Conservation (phyloP, 1,140 invertebrate species). For the Heliconius hewitsoni region DNA sequence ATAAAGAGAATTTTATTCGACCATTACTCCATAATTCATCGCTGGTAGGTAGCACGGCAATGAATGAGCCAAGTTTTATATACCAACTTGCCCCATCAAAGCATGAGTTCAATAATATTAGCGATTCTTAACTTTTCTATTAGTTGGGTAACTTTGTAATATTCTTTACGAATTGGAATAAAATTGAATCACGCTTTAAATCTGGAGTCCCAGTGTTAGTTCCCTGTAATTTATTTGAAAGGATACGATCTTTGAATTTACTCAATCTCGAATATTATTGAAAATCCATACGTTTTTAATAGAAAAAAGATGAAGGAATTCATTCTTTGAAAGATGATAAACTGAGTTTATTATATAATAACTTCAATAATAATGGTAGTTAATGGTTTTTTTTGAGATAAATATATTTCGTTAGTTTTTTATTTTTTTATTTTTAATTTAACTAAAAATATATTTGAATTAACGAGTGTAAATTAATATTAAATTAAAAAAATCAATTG, state of each 20-base stretch:
- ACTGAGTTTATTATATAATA: too few relatives aligned
- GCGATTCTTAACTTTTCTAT: conserved; percentile 31
- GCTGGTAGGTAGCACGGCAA: conserved; percentile 1
- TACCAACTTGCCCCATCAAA: conserved; percentile 29
- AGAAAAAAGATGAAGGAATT: background rate
- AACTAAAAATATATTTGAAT: too few relatives aligned
- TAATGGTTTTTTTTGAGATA: too few relatives aligned
- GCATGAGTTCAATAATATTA: conserved; percentile 29
- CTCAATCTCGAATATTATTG: background rate
- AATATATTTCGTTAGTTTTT: too few relatives aligned
- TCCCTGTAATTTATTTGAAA: conserved; percentile 11
- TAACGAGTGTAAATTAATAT: too few relatives aligned
- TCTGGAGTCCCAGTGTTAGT: conserved; percentile 18
- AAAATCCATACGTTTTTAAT: conserved; percentile 6
- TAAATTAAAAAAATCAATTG: too few relatives aligned
- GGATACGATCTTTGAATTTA: conserved; percentile 3
- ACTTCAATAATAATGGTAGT: too few relatives aligned
- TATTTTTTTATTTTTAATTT: too few relatives aligned
- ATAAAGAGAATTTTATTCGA: background rate
- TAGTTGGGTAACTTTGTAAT: conserved; percentile 19
- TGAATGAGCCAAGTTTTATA: conserved; percentile 17
- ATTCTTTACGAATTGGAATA: conserved; percentile 32
- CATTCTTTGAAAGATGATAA: background rate
- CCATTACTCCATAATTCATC: background rate
- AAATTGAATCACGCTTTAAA: conserved; percentile 30